phyloP scores from a whole-genome alignment of 1,140 invertebrate species.

The Semibalanus balanoides region DNA sequence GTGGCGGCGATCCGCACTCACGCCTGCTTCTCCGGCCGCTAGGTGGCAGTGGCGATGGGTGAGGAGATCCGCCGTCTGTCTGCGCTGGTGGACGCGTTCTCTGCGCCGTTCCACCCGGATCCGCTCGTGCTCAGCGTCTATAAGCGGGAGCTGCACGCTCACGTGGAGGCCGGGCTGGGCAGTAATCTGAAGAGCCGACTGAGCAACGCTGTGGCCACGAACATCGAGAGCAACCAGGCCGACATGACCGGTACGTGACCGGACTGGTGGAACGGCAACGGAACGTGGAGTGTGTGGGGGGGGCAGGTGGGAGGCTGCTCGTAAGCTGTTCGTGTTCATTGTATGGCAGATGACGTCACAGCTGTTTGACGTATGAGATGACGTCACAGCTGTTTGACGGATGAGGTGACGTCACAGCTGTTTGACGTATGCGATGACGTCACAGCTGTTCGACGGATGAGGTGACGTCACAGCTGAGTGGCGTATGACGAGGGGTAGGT shows the following conservation, averaged over 20 bases:
- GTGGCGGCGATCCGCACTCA: not conserved
- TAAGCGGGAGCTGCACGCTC: conserved; percentile 85
- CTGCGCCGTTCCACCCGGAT: conserved; percentile 80
- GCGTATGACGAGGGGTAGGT: too few relatives aligned
- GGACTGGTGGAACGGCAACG: too few relatives aligned
- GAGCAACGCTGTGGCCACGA: conserved; percentile 70
- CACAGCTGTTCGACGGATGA: too few relatives aligned
- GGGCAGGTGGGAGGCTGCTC: too few relatives aligned
- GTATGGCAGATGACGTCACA: too few relatives aligned
- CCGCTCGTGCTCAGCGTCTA: conserved; percentile 77
- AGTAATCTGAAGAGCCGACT: conserved; percentile 70
- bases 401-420: too few relatives aligned
- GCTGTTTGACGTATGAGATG: too few relatives aligned
- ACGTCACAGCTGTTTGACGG: too few relatives aligned
- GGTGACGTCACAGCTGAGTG: too few relatives aligned
- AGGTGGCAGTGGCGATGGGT: conserved; percentile 77
- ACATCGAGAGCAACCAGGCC: conserved; percentile 74
- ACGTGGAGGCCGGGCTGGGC: conserved; percentile 77
- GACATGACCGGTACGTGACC: conserved; percentile 94
- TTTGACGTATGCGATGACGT: too few relatives aligned
- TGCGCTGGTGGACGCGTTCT: conserved; percentile 88
- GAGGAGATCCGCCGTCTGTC: conserved; percentile 89
- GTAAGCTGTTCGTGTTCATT: too few relatives aligned
- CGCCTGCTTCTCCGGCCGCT: not conserved
- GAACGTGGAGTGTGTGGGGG: too few relatives aligned